Conservation (phyloP, 2,797 vertebrate species). For the Brachyalestes nurse region DNA sequence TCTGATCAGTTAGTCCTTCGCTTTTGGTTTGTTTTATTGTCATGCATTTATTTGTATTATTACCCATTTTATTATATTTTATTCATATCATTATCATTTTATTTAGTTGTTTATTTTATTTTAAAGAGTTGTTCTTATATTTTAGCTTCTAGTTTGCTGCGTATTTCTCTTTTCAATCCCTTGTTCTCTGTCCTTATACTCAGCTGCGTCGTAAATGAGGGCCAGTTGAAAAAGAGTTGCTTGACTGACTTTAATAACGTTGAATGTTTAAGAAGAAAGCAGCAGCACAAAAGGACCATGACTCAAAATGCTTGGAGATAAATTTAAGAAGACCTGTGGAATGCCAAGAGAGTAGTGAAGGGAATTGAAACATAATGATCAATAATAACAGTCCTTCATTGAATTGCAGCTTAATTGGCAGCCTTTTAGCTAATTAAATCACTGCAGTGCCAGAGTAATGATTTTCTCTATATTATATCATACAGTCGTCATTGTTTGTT, state of each 20-base stretch:
- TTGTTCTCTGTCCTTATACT: too few species aligned
- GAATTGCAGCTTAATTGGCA: conserved; percentile 69
- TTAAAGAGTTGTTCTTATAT: too few species aligned
- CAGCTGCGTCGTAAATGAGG: too few species aligned
- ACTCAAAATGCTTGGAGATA: not conserved
- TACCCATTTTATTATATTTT: too few species aligned
- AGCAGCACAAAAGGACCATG: not conserved
- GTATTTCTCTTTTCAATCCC: too few species aligned
- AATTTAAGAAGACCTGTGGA: conserved; percentile 24
- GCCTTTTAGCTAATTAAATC: conserved; percentile 79
- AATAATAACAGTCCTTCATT: conserved; percentile 73
- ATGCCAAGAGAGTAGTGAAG: conserved; percentile 49
- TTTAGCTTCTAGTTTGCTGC: too few species aligned
- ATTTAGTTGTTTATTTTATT: too few species aligned
- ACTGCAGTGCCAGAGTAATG: conserved; percentile 61
- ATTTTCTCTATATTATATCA: conserved; percentile 65
- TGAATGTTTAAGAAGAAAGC: not conserved
- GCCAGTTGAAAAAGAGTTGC: too few species aligned
- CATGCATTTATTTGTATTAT: too few species aligned
- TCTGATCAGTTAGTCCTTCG: too few species aligned
- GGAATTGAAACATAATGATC: conserved; percentile 73
- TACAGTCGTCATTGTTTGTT: conserved; percentile 48
- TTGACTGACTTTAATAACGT: not conserved
- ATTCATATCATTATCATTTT: too few species aligned
- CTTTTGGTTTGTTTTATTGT: too few species aligned